Evolutionary conservation across 2,113 vertebrate genomes (phyloP).

Genomic region (Felis catus): DNA sequence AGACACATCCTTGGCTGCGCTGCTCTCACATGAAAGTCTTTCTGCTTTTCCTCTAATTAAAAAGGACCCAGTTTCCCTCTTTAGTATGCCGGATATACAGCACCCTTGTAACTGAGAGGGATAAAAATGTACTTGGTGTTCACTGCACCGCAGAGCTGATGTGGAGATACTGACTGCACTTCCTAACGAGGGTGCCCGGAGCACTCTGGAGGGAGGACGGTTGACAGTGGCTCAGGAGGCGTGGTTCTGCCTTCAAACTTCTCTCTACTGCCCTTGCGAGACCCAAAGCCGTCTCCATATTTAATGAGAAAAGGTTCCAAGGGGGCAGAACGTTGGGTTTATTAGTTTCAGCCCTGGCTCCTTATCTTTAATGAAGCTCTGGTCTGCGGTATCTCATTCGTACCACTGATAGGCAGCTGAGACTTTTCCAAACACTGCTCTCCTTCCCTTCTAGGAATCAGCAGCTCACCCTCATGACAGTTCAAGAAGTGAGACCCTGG

Average conservation of each 20-base stretch:
- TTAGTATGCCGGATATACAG: not conserved
- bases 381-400: not conserved
- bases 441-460: not conserved
- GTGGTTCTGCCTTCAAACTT: fast-evolving
- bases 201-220: fast-evolving
- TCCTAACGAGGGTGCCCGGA: fast-evolving
- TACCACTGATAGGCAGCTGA: not conserved
- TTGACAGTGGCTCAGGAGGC: fast-evolving
- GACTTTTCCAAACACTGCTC: not conserved
- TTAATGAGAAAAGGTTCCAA: not conserved
- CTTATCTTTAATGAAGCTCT: not conserved
- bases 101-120: not conserved
- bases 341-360: not conserved
- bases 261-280: not conserved
- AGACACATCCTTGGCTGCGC: not conserved
- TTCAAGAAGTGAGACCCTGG: not conserved
- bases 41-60: slow-evolving; percentile 11
- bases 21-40: not conserved
- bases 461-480: not conserved
- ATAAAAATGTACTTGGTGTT: not conserved
- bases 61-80: not conserved
- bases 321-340: fast-evolving
- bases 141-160: fast-evolving
- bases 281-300: fast-evolving
- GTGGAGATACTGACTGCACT: fast-evolving